Conservation (phyloP, 2,113 vertebrate genomes). For the Turnix velox region DNA sequence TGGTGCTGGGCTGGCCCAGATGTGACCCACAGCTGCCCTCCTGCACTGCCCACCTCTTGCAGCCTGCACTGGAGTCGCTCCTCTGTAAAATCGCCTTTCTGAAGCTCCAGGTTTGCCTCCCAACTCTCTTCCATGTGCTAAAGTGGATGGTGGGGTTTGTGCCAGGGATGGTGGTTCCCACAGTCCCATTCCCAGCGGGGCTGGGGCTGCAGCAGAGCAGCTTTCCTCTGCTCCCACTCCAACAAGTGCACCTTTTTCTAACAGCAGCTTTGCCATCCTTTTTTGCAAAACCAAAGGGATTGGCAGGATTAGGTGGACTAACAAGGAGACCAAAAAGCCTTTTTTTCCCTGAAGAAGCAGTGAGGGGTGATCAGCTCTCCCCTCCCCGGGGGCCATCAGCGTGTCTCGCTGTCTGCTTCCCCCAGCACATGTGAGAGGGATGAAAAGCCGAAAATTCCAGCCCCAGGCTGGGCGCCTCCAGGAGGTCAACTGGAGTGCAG, state of each 20-base stretch:
- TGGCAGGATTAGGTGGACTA: background rate
- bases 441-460: background rate
- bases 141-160: background rate
- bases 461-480: background rate
- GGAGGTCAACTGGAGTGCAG: background rate
- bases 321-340: rapidly evolving
- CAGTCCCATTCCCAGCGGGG: background rate
- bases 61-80: background rate
- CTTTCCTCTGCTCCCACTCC: background rate
- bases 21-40: background rate
- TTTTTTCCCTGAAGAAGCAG: background rate
- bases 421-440: background rate
- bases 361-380: background rate
- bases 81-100: background rate
- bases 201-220: background rate
- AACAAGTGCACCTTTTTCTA: background rate
- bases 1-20: rapidly evolving
- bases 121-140: background rate
- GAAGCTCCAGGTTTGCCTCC: background rate
- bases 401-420: rapidly evolving
- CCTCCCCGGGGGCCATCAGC: rapidly evolving
- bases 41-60: background rate
- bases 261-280: background rate
- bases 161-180: background rate
- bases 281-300: background rate